A percentile compares a stretch with the other conserved stretches of the same genome.
Conservation (phyloP, 1,140 invertebrate species). For the Pseudobourletiella spinata region DNA sequence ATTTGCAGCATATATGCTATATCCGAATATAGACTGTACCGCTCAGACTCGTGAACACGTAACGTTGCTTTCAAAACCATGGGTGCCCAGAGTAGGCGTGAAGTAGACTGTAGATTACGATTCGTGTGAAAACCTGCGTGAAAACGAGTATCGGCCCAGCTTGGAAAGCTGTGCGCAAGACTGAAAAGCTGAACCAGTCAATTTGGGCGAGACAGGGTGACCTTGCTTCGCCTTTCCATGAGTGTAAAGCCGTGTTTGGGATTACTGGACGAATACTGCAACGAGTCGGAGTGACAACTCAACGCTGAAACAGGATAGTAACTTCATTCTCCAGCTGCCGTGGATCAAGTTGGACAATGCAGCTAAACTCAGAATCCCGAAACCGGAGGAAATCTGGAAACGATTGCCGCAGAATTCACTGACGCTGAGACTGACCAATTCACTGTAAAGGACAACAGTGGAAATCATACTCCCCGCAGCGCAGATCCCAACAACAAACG, state of each 20-base stretch:
- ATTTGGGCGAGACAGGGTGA: not conserved
- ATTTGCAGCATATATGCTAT: too few species aligned
- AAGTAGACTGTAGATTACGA: too few species aligned
- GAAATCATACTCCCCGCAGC: not conserved
- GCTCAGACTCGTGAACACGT: too few species aligned
- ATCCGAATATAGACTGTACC: too few species aligned
- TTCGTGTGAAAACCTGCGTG: too few species aligned
- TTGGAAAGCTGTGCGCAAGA: too few species aligned
- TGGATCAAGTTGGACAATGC: slow-evolving; percentile 13
- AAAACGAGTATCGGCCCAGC: too few species aligned
- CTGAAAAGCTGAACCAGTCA: too few species aligned
- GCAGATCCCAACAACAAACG: slow-evolving; percentile 9
- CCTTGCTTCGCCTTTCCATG: slow-evolving; percentile 11
- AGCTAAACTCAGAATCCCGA: slow-evolving; percentile 17
- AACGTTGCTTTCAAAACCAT: too few species aligned
- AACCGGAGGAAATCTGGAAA: too few species aligned
- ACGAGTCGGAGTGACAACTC: slow-evolving; percentile 17
- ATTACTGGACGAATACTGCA: slow-evolving; percentile 27
- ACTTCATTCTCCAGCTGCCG: slow-evolving; percentile 20
- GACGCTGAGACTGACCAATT: not conserved
- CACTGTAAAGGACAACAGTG: not conserved
- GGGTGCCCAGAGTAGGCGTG: too few species aligned
- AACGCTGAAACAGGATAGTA: slow-evolving; percentile 12
- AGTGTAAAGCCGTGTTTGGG: slow-evolving; percentile 27
- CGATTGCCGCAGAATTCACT: not conserved